A percentile compares a stretch with the other conserved stretches of the same genome.
Evolutionary conservation across 1,140 invertebrate genomes (phyloP).

Genomic region (Drosophila prosaltans): DNA sequence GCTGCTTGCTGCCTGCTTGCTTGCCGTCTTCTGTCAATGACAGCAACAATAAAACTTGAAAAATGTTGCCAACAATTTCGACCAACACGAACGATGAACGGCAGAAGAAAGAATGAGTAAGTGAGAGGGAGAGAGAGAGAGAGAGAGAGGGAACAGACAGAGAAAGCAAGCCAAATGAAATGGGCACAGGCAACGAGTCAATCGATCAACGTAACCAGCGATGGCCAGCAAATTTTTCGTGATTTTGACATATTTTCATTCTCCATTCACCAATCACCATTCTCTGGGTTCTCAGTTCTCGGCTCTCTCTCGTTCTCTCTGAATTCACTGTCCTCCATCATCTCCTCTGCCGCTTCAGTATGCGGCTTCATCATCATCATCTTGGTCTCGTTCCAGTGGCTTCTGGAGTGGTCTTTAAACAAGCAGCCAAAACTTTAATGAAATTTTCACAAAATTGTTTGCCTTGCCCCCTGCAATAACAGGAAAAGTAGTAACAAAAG

Average conservation of each 20-base stretch:
- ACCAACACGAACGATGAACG: slow-evolving; percentile 9
- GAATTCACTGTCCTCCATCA: slow-evolving; percentile 1
- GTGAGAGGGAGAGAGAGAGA: not conserved
- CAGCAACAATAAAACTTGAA: slow-evolving; percentile 75
- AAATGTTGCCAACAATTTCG: slow-evolving; percentile 74
- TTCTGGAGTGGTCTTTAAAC: slow-evolving; percentile 46
- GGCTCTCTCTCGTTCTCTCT: not conserved
- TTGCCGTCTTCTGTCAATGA: slow-evolving; percentile 49
- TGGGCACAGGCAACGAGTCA: slow-evolving; percentile 64
- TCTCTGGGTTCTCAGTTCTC: slow-evolving; percentile 6
- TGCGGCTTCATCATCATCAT: slow-evolving; percentile 1
- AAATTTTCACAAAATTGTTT: slow-evolving; percentile 68
- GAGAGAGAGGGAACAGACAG: not conserved
- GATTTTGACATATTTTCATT: slow-evolving; percentile 64
- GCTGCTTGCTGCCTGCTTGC: slow-evolving; percentile 18
- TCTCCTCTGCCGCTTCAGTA: not conserved
- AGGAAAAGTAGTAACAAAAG: slow-evolving; percentile 53
- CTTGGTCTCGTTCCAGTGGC: slow-evolving; percentile 2
- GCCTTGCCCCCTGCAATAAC: slow-evolving; percentile 48
- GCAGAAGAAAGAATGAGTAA: not conserved
- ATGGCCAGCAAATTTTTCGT: slow-evolving; percentile 39
- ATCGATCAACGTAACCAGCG: slow-evolving; percentile 60
- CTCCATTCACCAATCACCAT: slow-evolving; percentile 36
- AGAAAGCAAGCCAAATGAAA: slow-evolving; percentile 54
- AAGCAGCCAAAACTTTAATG: slow-evolving; percentile 61